Conservation (phyloP, 2,113 vertebrate genomes). For the Fregetta grallaria region DNA sequence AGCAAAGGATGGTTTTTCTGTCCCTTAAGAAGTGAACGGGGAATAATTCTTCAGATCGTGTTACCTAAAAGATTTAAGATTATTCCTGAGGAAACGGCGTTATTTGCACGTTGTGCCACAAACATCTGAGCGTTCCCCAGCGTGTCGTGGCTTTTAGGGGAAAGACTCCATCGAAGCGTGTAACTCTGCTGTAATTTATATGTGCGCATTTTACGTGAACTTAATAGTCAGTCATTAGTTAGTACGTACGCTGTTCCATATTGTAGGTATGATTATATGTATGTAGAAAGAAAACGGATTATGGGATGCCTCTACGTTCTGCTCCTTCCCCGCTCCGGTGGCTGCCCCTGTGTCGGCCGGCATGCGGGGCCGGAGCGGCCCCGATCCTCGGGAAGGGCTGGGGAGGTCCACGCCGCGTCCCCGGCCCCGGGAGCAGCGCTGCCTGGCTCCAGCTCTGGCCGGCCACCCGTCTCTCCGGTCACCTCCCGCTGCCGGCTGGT, state of each 20-base stretch:
- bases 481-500: no score
- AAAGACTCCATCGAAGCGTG: not conserved
- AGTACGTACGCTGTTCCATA: not conserved
- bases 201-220: not conserved
- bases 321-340: not conserved
- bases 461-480: fast-evolving
- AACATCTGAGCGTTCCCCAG: not conserved
- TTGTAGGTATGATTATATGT: not conserved
- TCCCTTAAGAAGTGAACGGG: slow-evolving; percentile 31
- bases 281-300: not conserved
- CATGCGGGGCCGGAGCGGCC: fast-evolving
- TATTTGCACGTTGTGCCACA: not conserved
- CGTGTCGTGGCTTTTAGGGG: not conserved
- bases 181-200: slow-evolving; percentile 14
- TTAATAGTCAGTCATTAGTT: not conserved
- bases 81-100: not conserved
- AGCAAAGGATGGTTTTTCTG: slow-evolving; percentile 25
- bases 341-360: fast-evolving
- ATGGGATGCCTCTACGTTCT: not conserved
- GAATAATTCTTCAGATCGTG: not conserved
- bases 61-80: slow-evolving; percentile 27
- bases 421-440: not conserved
- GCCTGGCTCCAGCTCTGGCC: not conserved
- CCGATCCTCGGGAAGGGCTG: not conserved
- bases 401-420: fast-evolving